These are phyloP conservation scores for Microctonus hyperodae DNA, from an alignment of 2,888 invertebrate genomes.

Conservation along the genomic window DNA sequence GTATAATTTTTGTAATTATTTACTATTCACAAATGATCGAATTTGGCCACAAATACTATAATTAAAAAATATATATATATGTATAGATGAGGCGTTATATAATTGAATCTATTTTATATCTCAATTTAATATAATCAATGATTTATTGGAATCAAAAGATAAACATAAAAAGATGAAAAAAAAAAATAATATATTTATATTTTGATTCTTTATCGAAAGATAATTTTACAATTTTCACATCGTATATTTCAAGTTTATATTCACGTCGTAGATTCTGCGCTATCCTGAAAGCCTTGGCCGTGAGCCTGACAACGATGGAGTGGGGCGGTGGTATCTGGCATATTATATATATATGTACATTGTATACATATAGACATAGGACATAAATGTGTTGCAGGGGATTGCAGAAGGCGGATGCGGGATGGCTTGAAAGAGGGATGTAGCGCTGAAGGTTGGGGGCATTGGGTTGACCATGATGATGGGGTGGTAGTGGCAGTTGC, in stretches of 20 bases:
- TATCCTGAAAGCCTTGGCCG: constrained; percentile 30
- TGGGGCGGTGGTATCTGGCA: constrained; percentile 2
- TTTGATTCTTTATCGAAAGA: constrained; percentile 3
- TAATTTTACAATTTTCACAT: constrained; percentile 19
- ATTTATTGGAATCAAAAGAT: not conserved
- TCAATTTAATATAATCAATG: no score
- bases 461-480: constrained; percentile 47
- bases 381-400: constrained; percentile 8
- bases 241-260: not conserved
- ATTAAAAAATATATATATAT: no score
- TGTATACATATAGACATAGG: no score
- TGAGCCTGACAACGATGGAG: constrained; percentile 24
- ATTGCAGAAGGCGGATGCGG: constrained; percentile 17
- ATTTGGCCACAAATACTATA: no score
- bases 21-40: no score
- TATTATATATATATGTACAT: not conserved
- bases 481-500: constrained; percentile 32
- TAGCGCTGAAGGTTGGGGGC: constrained; percentile 62
- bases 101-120: no score
- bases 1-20: no score
- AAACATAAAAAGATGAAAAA: not conserved
- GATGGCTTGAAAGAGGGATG: constrained; percentile 19
- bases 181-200: not conserved
- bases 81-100: no score
- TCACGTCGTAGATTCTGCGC: not conserved